Conservation (phyloP, 1,140 invertebrate species). For the Pachypeltis micranthus region DNA sequence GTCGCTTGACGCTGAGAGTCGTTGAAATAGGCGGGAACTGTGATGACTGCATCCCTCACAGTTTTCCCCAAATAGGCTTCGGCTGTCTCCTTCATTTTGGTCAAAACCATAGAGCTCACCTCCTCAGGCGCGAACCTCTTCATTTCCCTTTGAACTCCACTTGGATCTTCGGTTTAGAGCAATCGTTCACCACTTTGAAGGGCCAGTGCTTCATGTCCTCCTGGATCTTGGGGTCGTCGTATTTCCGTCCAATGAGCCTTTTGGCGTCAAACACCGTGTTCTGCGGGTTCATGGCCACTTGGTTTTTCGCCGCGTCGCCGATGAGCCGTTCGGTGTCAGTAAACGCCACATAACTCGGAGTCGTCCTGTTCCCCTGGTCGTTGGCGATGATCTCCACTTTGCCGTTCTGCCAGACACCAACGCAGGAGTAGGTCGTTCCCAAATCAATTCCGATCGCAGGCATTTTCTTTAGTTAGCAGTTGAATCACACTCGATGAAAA, state of each 20-base stretch:
- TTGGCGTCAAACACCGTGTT: conserved; percentile 55
- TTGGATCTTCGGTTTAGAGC: conserved; percentile 48
- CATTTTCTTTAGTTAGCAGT: conserved; percentile 28
- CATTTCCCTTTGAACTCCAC: conserved; percentile 55
- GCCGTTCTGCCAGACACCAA: conserved; percentile 69
- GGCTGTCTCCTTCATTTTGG: conserved; percentile 46
- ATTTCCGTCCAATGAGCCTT: conserved; percentile 51
- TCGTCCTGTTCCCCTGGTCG: conserved; percentile 84
- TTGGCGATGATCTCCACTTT: conserved; percentile 89
- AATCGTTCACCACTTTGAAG: conserved; percentile 52
- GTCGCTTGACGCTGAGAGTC: conserved; percentile 56
- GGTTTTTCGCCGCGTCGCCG: conserved; percentile 62
- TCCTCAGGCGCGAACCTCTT: conserved; percentile 65
- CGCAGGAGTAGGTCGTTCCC: conserved; percentile 56
- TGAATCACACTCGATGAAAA: neutral
- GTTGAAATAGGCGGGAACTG: conserved; percentile 63
- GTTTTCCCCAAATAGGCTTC: conserved; percentile 37
- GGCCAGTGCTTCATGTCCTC: conserved; percentile 32
- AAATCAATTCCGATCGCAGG: conserved; percentile 35
- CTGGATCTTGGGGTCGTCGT: conserved; percentile 39
- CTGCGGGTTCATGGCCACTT: conserved; percentile 57
- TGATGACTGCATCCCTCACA: conserved; percentile 49
- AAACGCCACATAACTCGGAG: conserved; percentile 84
- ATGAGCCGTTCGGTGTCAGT: conserved; percentile 55
- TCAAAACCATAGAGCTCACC: conserved; percentile 52